Evolutionary conservation across 2,113 vertebrate genomes (phyloP).

Genomic region (Speoplatyrhinus poulsoni): DNA sequence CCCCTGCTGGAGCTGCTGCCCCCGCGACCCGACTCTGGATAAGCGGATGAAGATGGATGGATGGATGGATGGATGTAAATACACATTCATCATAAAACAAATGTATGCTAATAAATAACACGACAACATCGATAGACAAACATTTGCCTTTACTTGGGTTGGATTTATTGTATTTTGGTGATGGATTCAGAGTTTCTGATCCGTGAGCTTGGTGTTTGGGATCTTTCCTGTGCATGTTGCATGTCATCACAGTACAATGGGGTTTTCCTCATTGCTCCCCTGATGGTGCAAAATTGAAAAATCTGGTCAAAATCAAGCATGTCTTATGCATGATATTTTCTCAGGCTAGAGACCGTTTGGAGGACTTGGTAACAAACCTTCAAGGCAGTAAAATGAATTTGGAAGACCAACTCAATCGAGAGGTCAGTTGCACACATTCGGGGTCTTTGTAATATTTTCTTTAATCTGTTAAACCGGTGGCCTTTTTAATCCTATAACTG

Average conservation of each 20-base stretch:
- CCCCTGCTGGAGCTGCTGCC: too few relatives aligned
- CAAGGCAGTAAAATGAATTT: conserved; percentile 82
- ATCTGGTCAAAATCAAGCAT: neutral
- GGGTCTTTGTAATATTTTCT: neutral
- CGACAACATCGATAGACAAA: neutral
- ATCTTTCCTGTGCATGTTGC: conserved; percentile 52
- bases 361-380: conserved; percentile 82
- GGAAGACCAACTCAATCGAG: conserved; percentile 82
- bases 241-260: conserved; percentile 13
- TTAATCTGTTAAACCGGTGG: neutral
- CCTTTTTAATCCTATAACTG: neutral
- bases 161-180: conserved; percentile 43
- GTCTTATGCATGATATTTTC: conserved; percentile 30
- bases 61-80: too few relatives aligned
- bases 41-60: too few relatives aligned
- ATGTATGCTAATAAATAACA: neutral
- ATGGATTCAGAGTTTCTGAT: conserved; percentile 16
- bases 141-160: conserved; percentile 1
- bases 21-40: too few relatives aligned
- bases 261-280: neutral
- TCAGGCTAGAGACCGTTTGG: conserved; percentile 81
- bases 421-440: conserved; percentile 69
- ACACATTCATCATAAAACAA: neutral
- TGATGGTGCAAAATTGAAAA: neutral
- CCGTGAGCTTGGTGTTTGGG: conserved; percentile 36